phyloP scores from a whole-genome alignment of 2,113 vertebrate species.

The Lipophrys pholis region DNA sequence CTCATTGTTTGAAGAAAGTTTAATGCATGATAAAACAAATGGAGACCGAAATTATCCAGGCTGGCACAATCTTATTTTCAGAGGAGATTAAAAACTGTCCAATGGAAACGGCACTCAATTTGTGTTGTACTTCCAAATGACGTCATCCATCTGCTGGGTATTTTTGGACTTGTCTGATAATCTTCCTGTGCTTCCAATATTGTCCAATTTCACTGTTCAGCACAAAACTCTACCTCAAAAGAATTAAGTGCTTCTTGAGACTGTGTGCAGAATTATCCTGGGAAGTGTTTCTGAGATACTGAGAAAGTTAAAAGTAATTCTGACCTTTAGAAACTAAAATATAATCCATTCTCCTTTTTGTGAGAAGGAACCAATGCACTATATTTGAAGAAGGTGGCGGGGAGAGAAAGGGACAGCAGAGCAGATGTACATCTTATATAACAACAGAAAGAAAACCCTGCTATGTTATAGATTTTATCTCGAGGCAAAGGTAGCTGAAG shows the following conservation, averaged over 20 bases:
- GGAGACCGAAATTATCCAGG: not conserved
- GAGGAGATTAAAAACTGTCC: slow-evolving; percentile 1
- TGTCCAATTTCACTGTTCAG: not conserved
- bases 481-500: too few species aligned
- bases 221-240: not conserved
- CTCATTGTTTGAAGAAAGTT: slow-evolving; percentile 2
- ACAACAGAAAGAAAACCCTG: too few species aligned
- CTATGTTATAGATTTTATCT: too few species aligned
- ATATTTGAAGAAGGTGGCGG: too few species aligned
- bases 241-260: too few species aligned
- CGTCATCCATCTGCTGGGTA: not conserved
- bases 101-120: not conserved
- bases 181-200: not conserved
- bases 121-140: not conserved
- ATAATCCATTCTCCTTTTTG: too few species aligned
- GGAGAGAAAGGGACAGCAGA: too few species aligned
- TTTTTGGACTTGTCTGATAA: not conserved
- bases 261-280: too few species aligned
- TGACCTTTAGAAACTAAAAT: not conserved
- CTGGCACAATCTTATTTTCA: not conserved
- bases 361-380: too few species aligned
- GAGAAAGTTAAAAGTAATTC: too few species aligned
- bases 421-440: too few species aligned
- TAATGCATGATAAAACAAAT: not conserved
- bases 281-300: too few species aligned